Percentiles rank a stretch among this genome's conserved stretches.
phyloP scores from a whole-genome alignment of 2,888 invertebrate genomes.

The Ochropleura leucogaster region DNA sequence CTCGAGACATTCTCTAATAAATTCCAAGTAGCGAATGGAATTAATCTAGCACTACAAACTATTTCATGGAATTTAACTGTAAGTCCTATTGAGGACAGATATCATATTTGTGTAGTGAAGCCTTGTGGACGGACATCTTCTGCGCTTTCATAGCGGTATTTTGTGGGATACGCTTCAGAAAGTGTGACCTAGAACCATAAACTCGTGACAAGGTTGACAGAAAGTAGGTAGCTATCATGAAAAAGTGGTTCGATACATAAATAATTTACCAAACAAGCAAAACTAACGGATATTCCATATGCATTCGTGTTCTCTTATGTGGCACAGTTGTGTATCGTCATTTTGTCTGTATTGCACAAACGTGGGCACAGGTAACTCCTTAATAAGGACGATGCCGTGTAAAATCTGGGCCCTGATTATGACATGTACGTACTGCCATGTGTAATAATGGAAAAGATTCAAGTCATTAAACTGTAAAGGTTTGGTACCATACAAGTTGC shows the following conservation, averaged over 20 bases:
- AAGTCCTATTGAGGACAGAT: neutral
- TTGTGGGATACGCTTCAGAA: constrained; percentile 8
- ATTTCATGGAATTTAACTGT: constrained; percentile 5
- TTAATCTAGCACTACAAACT: neutral
- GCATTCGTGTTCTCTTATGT: constrained; percentile 12
- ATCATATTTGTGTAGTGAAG: neutral
- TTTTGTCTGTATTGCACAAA: constrained; percentile 6
- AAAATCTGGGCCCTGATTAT: too few relatives aligned
- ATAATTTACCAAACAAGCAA: constrained; percentile 1
- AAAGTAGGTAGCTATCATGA: neutral
- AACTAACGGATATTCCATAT: neutral
- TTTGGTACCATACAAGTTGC: neutral
- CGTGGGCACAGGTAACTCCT: constrained; percentile 44
- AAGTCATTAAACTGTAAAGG: constrained; percentile 44
- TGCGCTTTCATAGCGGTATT: constrained; percentile 16
- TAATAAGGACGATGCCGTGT: constrained; percentile 35
- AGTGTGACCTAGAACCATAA: constrained; percentile 9
- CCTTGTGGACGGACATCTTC: neutral
- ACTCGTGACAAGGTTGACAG: neutral
- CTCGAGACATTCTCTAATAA: constrained; percentile 5
- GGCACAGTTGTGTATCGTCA: neutral
- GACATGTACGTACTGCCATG: too few relatives aligned
- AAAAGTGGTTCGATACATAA: neutral
- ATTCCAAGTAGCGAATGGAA: constrained; percentile 4
- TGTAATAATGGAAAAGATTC: neutral